Base-by-base conservation (phyloP, 1,140 invertebrate species). In the Brachionus rotundiformis region DNA sequence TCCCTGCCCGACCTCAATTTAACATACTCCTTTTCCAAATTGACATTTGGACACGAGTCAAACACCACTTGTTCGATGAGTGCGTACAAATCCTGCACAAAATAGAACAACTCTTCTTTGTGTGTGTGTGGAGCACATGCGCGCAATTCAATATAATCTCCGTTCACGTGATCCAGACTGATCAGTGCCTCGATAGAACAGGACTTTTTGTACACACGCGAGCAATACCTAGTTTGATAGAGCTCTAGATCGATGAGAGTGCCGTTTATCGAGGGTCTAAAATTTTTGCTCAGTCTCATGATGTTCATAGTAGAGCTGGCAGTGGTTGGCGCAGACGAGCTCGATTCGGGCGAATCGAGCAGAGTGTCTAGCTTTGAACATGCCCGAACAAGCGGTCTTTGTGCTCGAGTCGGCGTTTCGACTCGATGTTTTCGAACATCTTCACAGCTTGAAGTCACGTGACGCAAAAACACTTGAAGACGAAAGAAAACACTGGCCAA, bases 41-140 rank as follows among this genome's bases (percentile, higher is more conserved):
- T 85, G 82, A 93, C 86, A 8, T 92, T 92, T 13, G 93, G 92
- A 84, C 91, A 91, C 41, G 92, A 90, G 84, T 90, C 89, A 36
- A 90, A 85, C 19, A 92, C 84, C 6, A 91, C 91, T 84, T 91
- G 90, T 85, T 93, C 91, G 31, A 93, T 90, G 54, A 92, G 90
- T 82, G 91, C 90, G 3, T 92, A 87, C 82, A 94, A 90, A 84
- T 93, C 92, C 85, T 92, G 92, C n/a, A 93, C 86, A 85, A 94
- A 92, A 83, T 92, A 92, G 84, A 93, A 93, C 84, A 86, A 82
- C 8, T 83, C 82, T 23, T 85, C 85, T 31, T 84, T 71, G 23
- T 84, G 76, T 7, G 85, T 84, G 19, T 81, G 73, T 16, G 93
- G 92, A 41, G 93, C 93, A 6, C 93, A 89, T 19, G 93, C 91